Evolutionary conservation across 2,113 vertebrate genomes (phyloP).

Genomic region (Galbula dea): DNA sequence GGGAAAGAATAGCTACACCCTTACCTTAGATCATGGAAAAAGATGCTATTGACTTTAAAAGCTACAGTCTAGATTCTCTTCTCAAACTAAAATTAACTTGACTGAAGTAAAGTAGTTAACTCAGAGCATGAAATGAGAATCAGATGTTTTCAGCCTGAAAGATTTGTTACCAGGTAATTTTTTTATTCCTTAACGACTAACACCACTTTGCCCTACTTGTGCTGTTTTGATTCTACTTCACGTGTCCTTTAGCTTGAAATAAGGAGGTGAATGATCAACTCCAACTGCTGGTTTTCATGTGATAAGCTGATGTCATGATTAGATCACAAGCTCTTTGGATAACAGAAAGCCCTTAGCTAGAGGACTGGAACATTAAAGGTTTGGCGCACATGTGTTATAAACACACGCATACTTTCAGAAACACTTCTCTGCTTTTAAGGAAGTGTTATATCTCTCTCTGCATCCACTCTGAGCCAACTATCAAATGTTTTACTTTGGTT

Average conservation of each 20-base stretch:
- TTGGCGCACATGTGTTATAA: not conserved
- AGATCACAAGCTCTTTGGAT: not conserved
- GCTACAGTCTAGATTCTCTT: not conserved
- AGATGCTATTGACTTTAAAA: not conserved
- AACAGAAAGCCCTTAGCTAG: not conserved
- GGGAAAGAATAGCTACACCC: not conserved
- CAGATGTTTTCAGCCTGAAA: not conserved
- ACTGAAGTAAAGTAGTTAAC: not conserved
- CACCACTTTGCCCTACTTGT: not conserved
- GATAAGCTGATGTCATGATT: not conserved
- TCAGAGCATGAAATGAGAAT: not conserved
- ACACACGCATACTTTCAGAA: not conserved
- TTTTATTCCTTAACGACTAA: constrained; percentile 8
- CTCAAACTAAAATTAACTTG: not conserved
- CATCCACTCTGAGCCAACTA: not conserved
- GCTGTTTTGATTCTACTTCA: not conserved
- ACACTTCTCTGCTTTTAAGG: not conserved
- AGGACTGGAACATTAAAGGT: not conserved
- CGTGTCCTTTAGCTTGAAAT: not conserved
- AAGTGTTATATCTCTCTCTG: not conserved
- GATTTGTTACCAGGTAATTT: not conserved
- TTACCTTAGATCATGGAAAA: not conserved
- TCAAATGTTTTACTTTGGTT: not conserved
- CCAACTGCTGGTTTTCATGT: not conserved
- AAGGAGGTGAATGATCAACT: not conserved